A percentile compares a stretch with the other conserved stretches of the same genome.
Conservation (phyloP, 2,797 vertebrate species). For the Tarsius wallacei region DNA sequence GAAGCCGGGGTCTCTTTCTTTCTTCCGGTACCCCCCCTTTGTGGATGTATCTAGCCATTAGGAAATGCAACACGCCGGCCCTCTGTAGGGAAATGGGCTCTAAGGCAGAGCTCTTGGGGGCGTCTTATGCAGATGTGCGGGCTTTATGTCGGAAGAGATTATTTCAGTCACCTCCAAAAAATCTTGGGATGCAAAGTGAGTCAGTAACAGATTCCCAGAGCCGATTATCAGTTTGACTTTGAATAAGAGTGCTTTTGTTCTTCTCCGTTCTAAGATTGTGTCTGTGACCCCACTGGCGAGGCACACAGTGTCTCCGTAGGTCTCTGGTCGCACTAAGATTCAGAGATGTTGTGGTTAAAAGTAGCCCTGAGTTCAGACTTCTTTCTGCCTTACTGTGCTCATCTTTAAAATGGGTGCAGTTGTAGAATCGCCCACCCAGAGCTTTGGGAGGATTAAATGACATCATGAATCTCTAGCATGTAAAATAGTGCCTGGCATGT, state of each 20-base stretch:
- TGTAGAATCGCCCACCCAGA: not conserved
- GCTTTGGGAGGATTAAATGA: not conserved
- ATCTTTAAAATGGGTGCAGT: not conserved
- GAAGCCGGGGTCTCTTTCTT: not conserved
- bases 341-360: not conserved
- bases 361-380: not conserved
- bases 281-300: fast-evolving
- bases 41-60: not conserved
- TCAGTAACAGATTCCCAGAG: not conserved
- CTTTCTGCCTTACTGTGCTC: not conserved
- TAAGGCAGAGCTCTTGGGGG: not conserved
- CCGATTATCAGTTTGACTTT: not conserved
- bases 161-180: not conserved
- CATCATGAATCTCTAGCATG: fast-evolving
- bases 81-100: slow-evolving; percentile 11
- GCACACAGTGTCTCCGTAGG: not conserved
- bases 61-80: not conserved
- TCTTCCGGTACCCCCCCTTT: not conserved
- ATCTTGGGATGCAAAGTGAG: not conserved
- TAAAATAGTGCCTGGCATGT: fast-evolving
- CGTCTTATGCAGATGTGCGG: not conserved
- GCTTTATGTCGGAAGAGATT: not conserved
- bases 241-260: not conserved
- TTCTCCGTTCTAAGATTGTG: not conserved
- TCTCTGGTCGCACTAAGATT: not conserved